A percentile compares a stretch with the other conserved stretches of the same genome.
Evolutionary conservation across 2,113 vertebrate genomes (phyloP).

Genomic region (Salvelinus fontinalis): DNA sequence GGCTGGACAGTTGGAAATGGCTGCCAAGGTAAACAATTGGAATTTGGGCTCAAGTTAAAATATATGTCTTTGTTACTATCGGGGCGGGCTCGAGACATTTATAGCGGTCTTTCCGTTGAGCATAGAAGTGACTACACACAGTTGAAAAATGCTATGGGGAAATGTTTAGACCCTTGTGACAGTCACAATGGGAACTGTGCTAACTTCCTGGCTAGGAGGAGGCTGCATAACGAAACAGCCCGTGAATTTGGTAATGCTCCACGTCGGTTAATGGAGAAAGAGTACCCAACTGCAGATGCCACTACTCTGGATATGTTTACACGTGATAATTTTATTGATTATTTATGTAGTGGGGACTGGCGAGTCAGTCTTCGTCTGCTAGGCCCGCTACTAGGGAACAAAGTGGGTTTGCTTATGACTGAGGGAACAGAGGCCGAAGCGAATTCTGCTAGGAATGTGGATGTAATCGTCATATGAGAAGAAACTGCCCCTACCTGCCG

Average conservation of each 20-base stretch:
- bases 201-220: background rate
- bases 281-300: background rate
- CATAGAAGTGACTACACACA: background rate
- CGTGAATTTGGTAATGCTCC: constrained; percentile 12
- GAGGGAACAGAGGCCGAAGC: background rate
- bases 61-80: constrained; percentile 27
- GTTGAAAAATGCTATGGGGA: constrained; percentile 10
- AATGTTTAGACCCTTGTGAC: constrained; percentile 10
- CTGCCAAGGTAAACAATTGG: too few species aligned
- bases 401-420: background rate
- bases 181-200: too few species aligned
- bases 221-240: constrained; percentile 8
- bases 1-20: too few species aligned
- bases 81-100: constrained; percentile 17
- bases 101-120: constrained; percentile 11
- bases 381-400: background rate
- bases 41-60: background rate
- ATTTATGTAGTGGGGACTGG: constrained; percentile 6
- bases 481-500: constrained; percentile 3
- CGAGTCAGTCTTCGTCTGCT: constrained; percentile 9
- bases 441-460: background rate
- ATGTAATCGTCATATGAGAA: background rate
- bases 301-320: constrained; percentile 17
- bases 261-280: background rate
- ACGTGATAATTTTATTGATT: constrained; percentile 20